phyloP scores from a whole-genome alignment of 2,797 vertebrate species.

The Pelodytes ibericus region DNA sequence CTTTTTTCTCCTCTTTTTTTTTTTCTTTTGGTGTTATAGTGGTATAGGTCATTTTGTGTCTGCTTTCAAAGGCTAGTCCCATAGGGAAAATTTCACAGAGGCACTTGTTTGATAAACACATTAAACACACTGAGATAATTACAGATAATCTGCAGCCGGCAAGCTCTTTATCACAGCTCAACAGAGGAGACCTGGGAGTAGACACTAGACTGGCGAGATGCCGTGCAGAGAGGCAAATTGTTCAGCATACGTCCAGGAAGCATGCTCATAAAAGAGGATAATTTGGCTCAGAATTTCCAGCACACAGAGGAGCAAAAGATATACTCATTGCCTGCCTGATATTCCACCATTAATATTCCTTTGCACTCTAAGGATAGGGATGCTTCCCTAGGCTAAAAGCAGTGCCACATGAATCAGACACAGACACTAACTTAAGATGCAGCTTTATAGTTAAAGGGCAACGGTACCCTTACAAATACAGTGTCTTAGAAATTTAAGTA shows the following conservation, averaged over 20 bases:
- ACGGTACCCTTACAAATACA: too few species aligned
- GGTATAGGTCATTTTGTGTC: slow-evolving; percentile 30
- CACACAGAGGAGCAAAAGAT: slow-evolving; percentile 46
- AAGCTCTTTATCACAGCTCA: slow-evolving; percentile 56
- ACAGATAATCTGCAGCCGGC: slow-evolving; percentile 53
- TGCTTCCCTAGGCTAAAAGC: background rate
- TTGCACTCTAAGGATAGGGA: background rate
- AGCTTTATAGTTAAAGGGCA: too few species aligned
- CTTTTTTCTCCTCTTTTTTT: too few species aligned
- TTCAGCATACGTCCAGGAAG: slow-evolving; percentile 48
- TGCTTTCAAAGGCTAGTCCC: slow-evolving; percentile 13
- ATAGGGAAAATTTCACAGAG: slow-evolving; percentile 33
- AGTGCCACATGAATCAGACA: slow-evolving; percentile 16
- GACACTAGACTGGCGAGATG: slow-evolving; percentile 47
- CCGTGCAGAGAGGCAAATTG: slow-evolving; percentile 52
- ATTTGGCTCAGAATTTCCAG: slow-evolving; percentile 42
- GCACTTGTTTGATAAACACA: slow-evolving; percentile 55
- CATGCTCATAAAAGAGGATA: slow-evolving; percentile 46
- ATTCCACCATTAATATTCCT: slow-evolving; percentile 22
- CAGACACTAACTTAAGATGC: background rate
- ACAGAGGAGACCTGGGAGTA: slow-evolving; percentile 53
- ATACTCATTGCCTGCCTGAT: slow-evolving; percentile 38
- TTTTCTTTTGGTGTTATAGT: slow-evolving; percentile 12
- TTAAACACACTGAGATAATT: slow-evolving; percentile 55
- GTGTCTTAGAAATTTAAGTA: too few species aligned